Percentiles rank a stretch among this genome's conserved stretches.
phyloP scores from a whole-genome alignment of 2,113 vertebrate genomes.

The Eurypyga helias region DNA sequence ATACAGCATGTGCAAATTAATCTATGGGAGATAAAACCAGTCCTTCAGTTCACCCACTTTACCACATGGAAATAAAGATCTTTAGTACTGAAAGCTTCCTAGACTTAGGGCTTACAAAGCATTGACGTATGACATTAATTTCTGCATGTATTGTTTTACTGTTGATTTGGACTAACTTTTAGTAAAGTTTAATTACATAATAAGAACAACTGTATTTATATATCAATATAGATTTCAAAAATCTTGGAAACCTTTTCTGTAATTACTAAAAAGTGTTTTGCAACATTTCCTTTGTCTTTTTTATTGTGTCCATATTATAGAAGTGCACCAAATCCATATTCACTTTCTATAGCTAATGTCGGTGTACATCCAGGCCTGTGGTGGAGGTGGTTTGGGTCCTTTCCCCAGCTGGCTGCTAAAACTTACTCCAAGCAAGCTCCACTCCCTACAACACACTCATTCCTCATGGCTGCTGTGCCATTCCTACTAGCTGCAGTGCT shows the following conservation, averaged over 20 bases:
- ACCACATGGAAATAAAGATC: background rate
- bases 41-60: background rate
- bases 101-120: background rate
- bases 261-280: background rate
- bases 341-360: background rate
- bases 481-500: background rate
- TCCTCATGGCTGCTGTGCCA: accelerated
- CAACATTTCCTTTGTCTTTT: background rate
- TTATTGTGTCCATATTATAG: background rate
- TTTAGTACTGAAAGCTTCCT: background rate
- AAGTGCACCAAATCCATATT: background rate
- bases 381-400: background rate
- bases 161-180: background rate
- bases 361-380: background rate
- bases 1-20: background rate
- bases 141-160: background rate
- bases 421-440: background rate
- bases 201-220: background rate
- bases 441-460: accelerated
- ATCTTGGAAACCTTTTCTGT: background rate
- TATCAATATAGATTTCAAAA: background rate
- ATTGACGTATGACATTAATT: background rate
- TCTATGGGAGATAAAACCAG: background rate
- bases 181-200: background rate
- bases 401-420: background rate